Evolutionary conservation across 2,113 vertebrate genomes (phyloP), one percentile per base, ranked within the genome.

Genomic region (Ahaetulla prasina): DNA sequence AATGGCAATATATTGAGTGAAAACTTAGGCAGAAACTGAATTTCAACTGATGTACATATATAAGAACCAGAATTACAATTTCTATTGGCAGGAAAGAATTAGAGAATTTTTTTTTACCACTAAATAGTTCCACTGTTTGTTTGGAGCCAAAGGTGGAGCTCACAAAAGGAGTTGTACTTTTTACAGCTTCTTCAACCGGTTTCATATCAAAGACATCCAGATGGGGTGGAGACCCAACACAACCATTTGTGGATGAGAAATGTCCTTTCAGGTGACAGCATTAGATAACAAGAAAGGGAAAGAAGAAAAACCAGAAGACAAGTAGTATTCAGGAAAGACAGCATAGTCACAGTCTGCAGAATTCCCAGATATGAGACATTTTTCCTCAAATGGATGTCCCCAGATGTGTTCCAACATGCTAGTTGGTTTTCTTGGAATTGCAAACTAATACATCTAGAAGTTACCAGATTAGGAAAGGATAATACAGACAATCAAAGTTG

Each of bases 191-290:
- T 97, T 97, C 97, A 94, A 97, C 97, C 49, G 97, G 97, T 95
- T 97, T 97, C 97, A 97, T 97, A 94, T 97, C 97, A 96, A 97
- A 97, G 94, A 97, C 94, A 95, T 97, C 97, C 96, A 97, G 96
- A 94, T 97, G 97, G 94, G 96, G 97, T 92, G 97, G 97, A 94
- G 97, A 97, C 95, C 96, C 95, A 96, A 97, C 94, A 94, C 96
- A 97, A 96, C 97, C 97, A 95, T 97, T 97, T 95, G 97, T 97
- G 27, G 97, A 97, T 85, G 96, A 95, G 94, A 97, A 97, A 95
- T 96, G 96, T 95, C 97, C 97, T 97, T 97, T 92, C 89, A 93
- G 96, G 93, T 84, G 92, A 80, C 90, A 91, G 84, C n/a, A 95
- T 93, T 68, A 87, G 43, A 91, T 18, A 53, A 27, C 5, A 94